Conservation (phyloP, 2,797 vertebrate genomes). For the Sebastes hopkinsi region DNA sequence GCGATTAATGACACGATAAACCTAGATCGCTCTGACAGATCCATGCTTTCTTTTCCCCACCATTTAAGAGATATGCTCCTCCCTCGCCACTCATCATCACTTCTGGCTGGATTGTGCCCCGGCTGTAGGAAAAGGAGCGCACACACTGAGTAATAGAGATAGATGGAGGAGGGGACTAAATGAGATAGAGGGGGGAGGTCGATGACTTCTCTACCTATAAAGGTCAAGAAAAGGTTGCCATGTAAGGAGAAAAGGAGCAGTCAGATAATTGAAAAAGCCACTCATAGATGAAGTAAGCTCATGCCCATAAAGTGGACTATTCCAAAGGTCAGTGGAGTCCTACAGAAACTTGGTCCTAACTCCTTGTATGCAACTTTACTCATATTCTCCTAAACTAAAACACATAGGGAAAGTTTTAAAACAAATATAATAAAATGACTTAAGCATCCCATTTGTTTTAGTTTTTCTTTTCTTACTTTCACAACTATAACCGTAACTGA, state of each 20-base stretch:
- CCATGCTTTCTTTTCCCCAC: background rate
- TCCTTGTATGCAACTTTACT: background rate
- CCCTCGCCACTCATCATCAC: background rate
- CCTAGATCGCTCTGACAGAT: background rate
- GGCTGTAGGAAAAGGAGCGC: background rate
- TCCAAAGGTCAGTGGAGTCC: constrained; percentile 38
- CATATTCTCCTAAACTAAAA: background rate
- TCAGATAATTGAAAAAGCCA: constrained; percentile 33
- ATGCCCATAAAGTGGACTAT: background rate
- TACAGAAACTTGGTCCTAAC: constrained; percentile 3
- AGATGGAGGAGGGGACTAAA: constrained; percentile 36
- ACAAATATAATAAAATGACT: background rate
- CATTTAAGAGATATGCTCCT: background rate
- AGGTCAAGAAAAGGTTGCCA: constrained; percentile 52
- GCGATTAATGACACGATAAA: background rate
- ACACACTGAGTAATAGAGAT: constrained; percentile 27
- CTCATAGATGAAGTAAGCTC: constrained; percentile 29
- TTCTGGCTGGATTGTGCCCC: background rate
- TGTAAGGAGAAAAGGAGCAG: constrained; percentile 30
- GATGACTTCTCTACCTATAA: constrained; percentile 40
- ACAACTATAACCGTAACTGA: background rate
- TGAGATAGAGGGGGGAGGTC: constrained; percentile 16
- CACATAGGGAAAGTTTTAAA: background rate
- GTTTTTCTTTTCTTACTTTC: background rate
- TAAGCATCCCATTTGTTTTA: background rate